These are phyloP conservation scores for Reinhardtius hippoglossoides DNA, from an alignment of 2,113 vertebrate species.

Conservation along the genomic window DNA sequence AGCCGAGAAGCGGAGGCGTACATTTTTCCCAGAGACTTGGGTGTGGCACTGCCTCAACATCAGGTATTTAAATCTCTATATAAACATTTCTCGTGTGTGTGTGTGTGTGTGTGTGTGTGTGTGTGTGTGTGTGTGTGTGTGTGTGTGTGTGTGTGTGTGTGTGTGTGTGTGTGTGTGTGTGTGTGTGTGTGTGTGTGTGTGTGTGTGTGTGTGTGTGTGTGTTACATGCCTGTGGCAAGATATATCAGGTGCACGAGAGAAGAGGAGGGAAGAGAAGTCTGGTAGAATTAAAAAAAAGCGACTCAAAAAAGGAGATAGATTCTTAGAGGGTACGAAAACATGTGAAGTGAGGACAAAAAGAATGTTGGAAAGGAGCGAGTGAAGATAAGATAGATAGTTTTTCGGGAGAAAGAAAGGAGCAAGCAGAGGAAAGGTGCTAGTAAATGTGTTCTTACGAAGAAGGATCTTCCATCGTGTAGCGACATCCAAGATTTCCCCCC, in stretches of 20 bases:
- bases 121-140: too few relatives aligned
- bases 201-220: background rate
- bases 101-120: too few relatives aligned
- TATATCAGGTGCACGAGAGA: constrained; percentile 33
- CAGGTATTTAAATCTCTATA: constrained; percentile 83
- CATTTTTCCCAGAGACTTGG: constrained; percentile 95
- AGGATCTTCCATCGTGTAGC: constrained; percentile 39
- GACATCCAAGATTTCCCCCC: constrained; percentile 41
- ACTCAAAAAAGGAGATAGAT: constrained; percentile 9
- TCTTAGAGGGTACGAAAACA: background rate
- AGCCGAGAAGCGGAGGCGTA: constrained; percentile 89
- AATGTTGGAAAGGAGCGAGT: background rate
- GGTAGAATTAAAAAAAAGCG: background rate
- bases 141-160: too few relatives aligned
- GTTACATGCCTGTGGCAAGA: constrained; percentile 19
- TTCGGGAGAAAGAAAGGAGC: background rate
- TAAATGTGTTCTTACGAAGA: background rate
- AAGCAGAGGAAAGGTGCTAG: constrained; percentile 26
- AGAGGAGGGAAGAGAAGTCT: background rate
- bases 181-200: constrained; percentile 4
- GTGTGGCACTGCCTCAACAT: constrained; percentile 91
- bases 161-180: too few relatives aligned
- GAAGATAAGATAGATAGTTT: constrained; percentile 3
- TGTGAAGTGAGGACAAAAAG: background rate
- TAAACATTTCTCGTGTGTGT: constrained; percentile 35